Conservation (phyloP, 2,113 vertebrate genomes). For the Apodemus sylvaticus region DNA sequence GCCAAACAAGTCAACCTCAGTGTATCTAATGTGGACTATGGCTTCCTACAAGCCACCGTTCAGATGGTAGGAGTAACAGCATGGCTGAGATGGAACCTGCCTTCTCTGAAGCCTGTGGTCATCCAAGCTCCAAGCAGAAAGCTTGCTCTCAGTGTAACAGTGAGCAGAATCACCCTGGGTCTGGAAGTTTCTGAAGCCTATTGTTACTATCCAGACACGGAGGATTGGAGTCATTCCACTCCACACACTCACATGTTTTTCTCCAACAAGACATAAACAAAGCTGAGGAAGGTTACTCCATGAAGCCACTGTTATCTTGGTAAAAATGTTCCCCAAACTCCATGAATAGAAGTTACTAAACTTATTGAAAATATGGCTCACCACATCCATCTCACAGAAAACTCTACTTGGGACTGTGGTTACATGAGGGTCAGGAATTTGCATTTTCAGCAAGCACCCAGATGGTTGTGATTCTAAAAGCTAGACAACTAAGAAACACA, state of each 20-base stretch:
- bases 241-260: background rate
- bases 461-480: background rate
- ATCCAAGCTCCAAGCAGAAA: background rate
- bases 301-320: background rate
- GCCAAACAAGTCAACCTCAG: background rate
- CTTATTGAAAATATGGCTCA: background rate
- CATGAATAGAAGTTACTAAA: background rate
- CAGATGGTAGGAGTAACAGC: too few relatives aligned
- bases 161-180: background rate
- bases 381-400: background rate
- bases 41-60: background rate
- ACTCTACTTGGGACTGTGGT: background rate
- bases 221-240: background rate
- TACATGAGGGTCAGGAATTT: background rate
- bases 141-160: background rate
- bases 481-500: background rate
- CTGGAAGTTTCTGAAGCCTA: background rate
- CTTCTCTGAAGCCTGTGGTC: background rate
- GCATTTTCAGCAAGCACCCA: background rate
- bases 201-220: background rate
- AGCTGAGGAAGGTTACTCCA: background rate
- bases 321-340: background rate
- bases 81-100: background rate
- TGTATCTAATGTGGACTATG: background rate
- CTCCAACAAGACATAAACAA: background rate